phyloP scores from a whole-genome alignment of 2,888 invertebrate genomes.

The Sesia bembeciformis region DNA sequence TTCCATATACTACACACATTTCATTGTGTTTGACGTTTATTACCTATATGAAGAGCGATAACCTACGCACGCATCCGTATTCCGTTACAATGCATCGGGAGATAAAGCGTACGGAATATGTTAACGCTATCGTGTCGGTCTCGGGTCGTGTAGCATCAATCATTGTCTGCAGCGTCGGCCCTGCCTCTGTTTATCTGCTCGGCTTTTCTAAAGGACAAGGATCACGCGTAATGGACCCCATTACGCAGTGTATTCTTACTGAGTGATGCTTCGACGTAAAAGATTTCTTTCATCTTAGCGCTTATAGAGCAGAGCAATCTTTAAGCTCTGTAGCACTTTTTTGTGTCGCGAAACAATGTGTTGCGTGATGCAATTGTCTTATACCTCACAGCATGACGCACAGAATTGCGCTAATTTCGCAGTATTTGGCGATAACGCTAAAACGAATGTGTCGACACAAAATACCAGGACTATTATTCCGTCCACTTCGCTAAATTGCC shows the following conservation, averaged over 20 bases:
- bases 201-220: constrained; percentile 37
- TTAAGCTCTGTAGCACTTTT: no score
- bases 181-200: constrained; percentile 38
- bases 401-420: no score
- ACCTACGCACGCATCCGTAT: constrained; percentile 11
- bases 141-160: constrained; percentile 42
- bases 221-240: constrained; percentile 38
- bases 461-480: constrained; percentile 29
- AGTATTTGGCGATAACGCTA: no score
- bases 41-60: constrained; percentile 21
- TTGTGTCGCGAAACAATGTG: no score
- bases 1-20: constrained; percentile 8
- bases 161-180: constrained; percentile 43
- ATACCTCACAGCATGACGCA: no score
- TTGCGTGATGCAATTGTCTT: no score
- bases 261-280: neutral
- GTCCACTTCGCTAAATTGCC: constrained; percentile 30
- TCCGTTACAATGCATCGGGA: constrained; percentile 21
- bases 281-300: neutral
- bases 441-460: constrained; percentile 9
- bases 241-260: constrained; percentile 24
- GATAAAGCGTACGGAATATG: constrained; percentile 27
- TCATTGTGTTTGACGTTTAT: constrained; percentile 15
- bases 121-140: constrained; percentile 30
- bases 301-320: neutral